Evolutionary conservation across 1,140 invertebrate species (phyloP).

Genomic region (Trachelipus rathkii): DNA sequence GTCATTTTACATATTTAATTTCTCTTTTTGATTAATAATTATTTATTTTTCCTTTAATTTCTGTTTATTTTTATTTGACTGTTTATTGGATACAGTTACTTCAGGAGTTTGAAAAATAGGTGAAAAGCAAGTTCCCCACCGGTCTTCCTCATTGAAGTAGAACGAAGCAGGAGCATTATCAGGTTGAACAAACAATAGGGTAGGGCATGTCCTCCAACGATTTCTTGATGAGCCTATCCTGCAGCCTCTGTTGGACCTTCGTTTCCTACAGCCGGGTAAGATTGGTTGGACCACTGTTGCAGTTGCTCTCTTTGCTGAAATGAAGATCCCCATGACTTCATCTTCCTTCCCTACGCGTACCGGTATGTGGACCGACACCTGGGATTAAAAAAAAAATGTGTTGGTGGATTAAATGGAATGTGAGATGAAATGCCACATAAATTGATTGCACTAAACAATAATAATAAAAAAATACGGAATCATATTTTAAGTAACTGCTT

Average conservation of each 20-base stretch:
- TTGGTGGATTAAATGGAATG: too few species aligned
- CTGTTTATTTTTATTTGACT: too few species aligned
- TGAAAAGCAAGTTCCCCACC: neutral
- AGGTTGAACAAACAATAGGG: constrained; percentile 44
- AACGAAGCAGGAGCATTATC: constrained; percentile 69
- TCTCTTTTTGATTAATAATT: too few species aligned
- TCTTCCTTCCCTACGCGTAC: constrained; percentile 87
- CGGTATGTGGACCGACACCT: constrained; percentile 76
- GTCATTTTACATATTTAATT: too few species aligned
- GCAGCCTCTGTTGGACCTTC: constrained; percentile 33
- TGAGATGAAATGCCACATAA: neutral
- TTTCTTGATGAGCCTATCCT: constrained; percentile 47
- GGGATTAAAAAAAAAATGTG: neutral
- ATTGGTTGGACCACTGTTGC: constrained; percentile 64
- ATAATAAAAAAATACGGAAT: too few species aligned
- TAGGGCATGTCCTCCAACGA: constrained; percentile 47
- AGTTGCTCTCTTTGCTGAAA: constrained; percentile 82
- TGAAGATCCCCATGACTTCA: constrained; percentile 90
- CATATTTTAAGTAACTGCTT: too few species aligned
- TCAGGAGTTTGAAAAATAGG: too few species aligned
- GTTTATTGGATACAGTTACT: too few species aligned
- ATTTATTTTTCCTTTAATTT: too few species aligned
- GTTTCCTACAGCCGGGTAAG: constrained; percentile 17
- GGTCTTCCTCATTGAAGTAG: constrained; percentile 61
- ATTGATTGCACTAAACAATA: too few species aligned